Evolutionary conservation across 2,113 vertebrate genomes (phyloP).

Genomic region (Grammomys dolichurus): DNA sequence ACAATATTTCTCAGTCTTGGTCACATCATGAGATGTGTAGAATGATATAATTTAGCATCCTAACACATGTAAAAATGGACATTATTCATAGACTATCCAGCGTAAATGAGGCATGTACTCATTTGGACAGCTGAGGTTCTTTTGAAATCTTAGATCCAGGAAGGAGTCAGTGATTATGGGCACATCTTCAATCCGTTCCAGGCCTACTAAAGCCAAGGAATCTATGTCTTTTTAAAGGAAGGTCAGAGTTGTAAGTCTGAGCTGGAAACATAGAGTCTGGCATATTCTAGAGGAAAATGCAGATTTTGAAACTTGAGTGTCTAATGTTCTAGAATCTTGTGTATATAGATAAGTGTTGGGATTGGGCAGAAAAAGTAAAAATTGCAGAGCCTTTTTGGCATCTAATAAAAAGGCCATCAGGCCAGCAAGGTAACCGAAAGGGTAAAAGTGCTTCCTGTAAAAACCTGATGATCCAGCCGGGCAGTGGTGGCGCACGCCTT

Average conservation of each 20-base stretch:
- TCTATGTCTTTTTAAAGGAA: slow-evolving; percentile 37
- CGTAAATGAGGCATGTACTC: not conserved
- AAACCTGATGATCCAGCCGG: not conserved
- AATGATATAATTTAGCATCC: not conserved
- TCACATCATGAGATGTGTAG: not conserved
- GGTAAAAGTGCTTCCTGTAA: not conserved
- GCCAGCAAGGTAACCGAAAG: not conserved
- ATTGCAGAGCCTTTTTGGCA: not conserved
- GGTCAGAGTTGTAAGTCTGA: slow-evolving; percentile 20
- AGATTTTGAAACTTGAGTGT: slow-evolving; percentile 31
- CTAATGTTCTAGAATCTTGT: slow-evolving; percentile 12
- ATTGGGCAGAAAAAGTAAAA: not conserved
- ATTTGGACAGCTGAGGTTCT: not conserved
- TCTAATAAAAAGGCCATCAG: not conserved
- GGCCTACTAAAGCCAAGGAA: not conserved
- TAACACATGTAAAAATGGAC: not conserved
- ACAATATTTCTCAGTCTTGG: not conserved
- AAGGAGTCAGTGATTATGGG: not conserved
- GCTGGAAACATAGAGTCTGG: slow-evolving; percentile 1
- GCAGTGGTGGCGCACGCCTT: too few species aligned
- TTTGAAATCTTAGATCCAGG: not conserved
- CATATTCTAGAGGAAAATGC: slow-evolving; percentile 34
- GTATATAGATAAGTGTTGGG: not conserved
- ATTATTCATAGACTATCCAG: not conserved
- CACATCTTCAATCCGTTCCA: not conserved